Percentiles rank a stretch among this genome's conserved stretches.
Evolutionary conservation across 2,888 invertebrate genomes (phyloP).

Genomic region (Lamellibrachia satsuma): DNA sequence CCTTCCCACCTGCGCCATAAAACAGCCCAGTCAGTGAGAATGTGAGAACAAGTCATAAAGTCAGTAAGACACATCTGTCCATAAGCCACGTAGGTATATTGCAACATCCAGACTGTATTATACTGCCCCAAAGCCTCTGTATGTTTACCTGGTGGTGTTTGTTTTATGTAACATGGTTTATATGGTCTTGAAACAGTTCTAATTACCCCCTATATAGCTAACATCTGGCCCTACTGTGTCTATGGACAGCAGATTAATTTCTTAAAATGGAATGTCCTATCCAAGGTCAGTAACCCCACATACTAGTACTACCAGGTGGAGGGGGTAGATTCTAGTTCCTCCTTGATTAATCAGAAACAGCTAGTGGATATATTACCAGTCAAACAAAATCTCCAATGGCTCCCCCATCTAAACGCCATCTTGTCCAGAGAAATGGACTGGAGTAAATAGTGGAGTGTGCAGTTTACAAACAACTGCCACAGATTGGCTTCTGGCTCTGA

Average conservation of each 20-base stretch:
- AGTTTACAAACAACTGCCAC: background rate
- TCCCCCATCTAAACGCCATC: background rate
- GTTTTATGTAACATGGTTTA: background rate
- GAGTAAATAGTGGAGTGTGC: background rate
- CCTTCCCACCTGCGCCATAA: background rate
- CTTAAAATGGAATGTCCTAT: background rate
- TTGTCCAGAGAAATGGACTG: background rate
- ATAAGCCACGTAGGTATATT: background rate
- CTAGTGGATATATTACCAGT: background rate
- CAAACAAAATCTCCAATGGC: background rate
- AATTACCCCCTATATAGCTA: background rate
- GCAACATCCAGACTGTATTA: background rate
- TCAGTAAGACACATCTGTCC: background rate
- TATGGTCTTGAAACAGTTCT: background rate
- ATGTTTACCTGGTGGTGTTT: background rate
- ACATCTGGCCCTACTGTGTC: background rate
- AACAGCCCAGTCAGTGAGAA: background rate
- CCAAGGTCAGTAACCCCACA: background rate
- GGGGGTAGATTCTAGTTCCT: background rate
- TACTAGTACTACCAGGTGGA: background rate
- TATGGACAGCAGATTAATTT: background rate
- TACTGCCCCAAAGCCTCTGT: background rate
- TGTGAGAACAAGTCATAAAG: conserved; percentile 1
- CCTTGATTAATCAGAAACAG: background rate
- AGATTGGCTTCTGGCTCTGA: background rate